phyloP scores from a whole-genome alignment of 2,888 invertebrate genomes.

The Leptinotarsa peninsularis region DNA sequence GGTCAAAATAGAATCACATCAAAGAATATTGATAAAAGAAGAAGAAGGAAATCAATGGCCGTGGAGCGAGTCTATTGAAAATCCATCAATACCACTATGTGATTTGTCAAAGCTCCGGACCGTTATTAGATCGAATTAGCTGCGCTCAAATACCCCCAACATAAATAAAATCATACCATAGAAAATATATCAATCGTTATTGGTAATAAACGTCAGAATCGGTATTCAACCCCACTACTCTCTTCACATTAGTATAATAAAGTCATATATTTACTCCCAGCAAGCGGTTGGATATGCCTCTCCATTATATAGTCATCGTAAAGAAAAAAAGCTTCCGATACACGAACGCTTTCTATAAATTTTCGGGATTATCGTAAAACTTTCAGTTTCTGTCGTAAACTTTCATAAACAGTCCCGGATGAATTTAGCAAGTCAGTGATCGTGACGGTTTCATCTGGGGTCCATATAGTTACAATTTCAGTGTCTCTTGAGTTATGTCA shows the following conservation, averaged over 20 bases:
- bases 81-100: conserved; percentile 38
- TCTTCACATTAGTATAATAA: conserved; percentile 62
- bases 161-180: conserved; percentile 53
- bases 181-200: conserved; percentile 62
- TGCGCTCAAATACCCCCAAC: conserved; percentile 38
- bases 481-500: not conserved
- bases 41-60: not conserved
- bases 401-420: conserved; percentile 44
- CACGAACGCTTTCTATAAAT: conserved; percentile 51
- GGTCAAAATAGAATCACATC: not conserved
- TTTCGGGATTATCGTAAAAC: conserved; percentile 51
- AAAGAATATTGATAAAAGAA: not conserved
- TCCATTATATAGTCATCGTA: conserved; percentile 38
- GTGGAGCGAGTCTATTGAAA: conserved; percentile 28
- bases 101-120: conserved; percentile 42
- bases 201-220: conserved; percentile 62
- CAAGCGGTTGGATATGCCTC: conserved; percentile 39
- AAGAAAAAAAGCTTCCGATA: conserved; percentile 37
- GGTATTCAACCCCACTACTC: conserved; percentile 55
- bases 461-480: conserved; percentile 18
- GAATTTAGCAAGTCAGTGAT: conserved; percentile 29
- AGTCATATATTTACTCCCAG: conserved; percentile 57
- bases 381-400: conserved; percentile 42
- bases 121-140: conserved; percentile 47
- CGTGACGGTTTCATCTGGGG: conserved; percentile 21